Conservation (phyloP, 2,113 vertebrate genomes). For the Atlantisia rogersi region DNA sequence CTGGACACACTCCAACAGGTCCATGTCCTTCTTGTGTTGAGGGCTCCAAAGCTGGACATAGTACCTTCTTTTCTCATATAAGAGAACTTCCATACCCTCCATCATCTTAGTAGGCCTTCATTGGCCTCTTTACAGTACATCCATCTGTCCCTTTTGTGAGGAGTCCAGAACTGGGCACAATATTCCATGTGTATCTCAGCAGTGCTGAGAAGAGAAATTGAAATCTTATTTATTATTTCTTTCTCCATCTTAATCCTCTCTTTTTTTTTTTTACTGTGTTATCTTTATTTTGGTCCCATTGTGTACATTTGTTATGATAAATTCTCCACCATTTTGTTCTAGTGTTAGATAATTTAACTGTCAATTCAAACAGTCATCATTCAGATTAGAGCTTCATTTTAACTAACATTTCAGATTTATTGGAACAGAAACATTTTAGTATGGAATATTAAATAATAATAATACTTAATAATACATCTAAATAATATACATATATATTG, state of each 20-base stretch:
- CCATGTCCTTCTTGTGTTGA: no score
- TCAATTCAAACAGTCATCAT: background rate
- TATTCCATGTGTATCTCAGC: rapidly evolving
- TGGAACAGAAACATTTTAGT: background rate
- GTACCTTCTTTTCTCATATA: background rate
- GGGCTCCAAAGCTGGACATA: no score
- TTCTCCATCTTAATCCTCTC: background rate
- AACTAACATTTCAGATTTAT: constrained; percentile 17
- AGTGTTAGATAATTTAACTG: background rate
- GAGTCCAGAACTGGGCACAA: background rate
- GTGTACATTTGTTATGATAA: background rate
- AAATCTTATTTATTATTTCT: background rate
- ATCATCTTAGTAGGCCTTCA: background rate
- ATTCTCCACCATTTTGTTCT: background rate
- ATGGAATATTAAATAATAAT: background rate
- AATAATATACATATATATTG: background rate
- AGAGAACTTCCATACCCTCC: background rate
- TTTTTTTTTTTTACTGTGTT: background rate
- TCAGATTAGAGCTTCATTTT: background rate
- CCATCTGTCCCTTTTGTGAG: background rate
- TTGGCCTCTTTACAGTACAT: background rate
- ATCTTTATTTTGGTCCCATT: background rate
- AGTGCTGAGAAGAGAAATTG: background rate
- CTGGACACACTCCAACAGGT: no score
- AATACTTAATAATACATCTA: background rate